Conservation (phyloP, 1,140 invertebrate species). For the Bombyx mandarina region DNA sequence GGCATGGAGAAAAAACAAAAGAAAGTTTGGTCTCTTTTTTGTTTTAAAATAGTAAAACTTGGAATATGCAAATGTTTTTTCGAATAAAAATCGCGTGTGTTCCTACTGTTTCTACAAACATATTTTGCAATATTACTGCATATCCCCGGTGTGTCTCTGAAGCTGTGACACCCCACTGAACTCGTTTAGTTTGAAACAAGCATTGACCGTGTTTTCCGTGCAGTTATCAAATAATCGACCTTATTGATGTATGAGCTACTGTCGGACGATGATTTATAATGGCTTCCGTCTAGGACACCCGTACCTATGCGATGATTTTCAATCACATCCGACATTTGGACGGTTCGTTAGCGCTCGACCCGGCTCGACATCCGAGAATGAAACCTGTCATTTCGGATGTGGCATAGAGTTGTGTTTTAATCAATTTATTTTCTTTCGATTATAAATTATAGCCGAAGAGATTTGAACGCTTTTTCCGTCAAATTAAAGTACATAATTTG, state of each 20-base stretch:
- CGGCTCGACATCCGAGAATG: constrained; percentile 25
- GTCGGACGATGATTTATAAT: constrained; percentile 62
- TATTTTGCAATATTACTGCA: no score
- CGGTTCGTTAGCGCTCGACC: constrained; percentile 61
- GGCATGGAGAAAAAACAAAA: no score
- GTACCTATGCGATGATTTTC: constrained; percentile 65
- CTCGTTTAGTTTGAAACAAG: constrained; percentile 22
- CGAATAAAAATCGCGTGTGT: no score
- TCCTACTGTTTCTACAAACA: no score
- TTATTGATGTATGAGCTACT: constrained; percentile 64
- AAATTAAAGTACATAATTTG: no score
- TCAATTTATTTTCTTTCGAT: neutral
- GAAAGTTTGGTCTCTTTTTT: no score
- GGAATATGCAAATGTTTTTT: no score
- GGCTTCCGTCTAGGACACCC: constrained; percentile 63
- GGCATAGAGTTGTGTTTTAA: constrained; percentile 14
- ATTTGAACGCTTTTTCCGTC: no score
- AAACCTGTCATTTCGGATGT: constrained; percentile 16
- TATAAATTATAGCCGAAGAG: neutral
- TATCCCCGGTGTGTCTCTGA: no score
- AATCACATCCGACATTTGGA: constrained; percentile 50
- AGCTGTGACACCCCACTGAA: constrained; percentile 1
- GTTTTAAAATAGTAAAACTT: no score
- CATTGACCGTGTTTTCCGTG: constrained; percentile 34
- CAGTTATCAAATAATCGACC: constrained; percentile 64